Conservation (phyloP, 2,888 invertebrate genomes). For the Matsumyia berberina region DNA sequence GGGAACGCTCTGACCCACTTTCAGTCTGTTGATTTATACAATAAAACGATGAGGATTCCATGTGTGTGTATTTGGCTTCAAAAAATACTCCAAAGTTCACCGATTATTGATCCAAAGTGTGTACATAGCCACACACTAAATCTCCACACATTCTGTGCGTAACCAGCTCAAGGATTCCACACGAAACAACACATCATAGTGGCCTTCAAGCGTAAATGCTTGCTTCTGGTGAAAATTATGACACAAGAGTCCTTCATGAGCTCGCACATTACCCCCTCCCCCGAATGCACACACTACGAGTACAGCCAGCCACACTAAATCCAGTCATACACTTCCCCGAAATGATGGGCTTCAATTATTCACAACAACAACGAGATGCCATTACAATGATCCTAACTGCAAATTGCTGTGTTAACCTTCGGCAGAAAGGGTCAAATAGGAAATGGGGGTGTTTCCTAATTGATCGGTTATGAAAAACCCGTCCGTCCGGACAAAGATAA, state of each 20-base stretch:
- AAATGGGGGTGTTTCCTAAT: slow-evolving; percentile 52
- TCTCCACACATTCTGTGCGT: slow-evolving; percentile 22
- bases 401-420: slow-evolving; percentile 42
- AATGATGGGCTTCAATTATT: slow-evolving; percentile 66
- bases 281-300: not conserved
- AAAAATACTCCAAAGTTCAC: slow-evolving; percentile 14
- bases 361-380: slow-evolving; percentile 40
- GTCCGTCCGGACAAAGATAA: slow-evolving; percentile 5
- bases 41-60: too few species aligned
- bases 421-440: not conserved
- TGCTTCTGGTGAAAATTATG: slow-evolving; percentile 25
- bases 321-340: slow-evolving; percentile 26
- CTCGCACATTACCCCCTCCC: slow-evolving; percentile 38
- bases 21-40: too few species aligned
- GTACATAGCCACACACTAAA: not conserved
- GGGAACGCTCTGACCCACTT: slow-evolving; percentile 29
- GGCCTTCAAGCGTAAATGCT: slow-evolving; percentile 31
- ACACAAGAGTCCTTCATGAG: slow-evolving; percentile 43
- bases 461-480: slow-evolving; percentile 31
- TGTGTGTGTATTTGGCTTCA: too few species aligned
- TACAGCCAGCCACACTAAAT: not conserved
- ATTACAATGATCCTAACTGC: slow-evolving; percentile 52
- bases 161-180: slow-evolving; percentile 30
- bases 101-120: slow-evolving; percentile 31
- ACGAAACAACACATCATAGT: not conserved